Conservation (phyloP, 2,797 vertebrate species). For the Remorina albescens region DNA sequence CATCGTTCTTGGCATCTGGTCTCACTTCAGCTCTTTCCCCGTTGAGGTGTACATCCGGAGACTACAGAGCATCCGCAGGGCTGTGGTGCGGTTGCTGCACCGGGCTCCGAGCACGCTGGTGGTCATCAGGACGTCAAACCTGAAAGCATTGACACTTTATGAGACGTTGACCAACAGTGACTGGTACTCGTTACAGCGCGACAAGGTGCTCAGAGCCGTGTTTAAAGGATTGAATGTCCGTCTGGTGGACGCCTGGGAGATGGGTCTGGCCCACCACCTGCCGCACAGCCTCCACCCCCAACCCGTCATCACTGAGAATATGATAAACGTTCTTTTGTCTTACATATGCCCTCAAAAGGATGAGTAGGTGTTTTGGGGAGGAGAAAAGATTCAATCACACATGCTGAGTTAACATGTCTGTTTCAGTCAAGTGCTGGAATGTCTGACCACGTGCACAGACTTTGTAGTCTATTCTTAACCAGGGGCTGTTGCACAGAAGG, state of each 20-base stretch:
- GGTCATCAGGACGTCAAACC: conserved; percentile 89
- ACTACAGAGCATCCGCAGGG: conserved; percentile 88
- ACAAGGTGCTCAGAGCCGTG: conserved; percentile 89
- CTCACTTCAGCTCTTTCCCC: conserved; percentile 93
- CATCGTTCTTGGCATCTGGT: conserved; percentile 90
- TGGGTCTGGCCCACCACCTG: conserved; percentile 90
- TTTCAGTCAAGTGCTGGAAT: not conserved
- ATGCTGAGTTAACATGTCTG: not conserved
- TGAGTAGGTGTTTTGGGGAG: not conserved
- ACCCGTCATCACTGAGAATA: conserved; percentile 90
- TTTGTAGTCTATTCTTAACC: not conserved
- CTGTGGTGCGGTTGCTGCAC: conserved; percentile 86
- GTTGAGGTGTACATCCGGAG: conserved; percentile 90
- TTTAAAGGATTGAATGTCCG: conserved; percentile 89
- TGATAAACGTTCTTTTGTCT: conserved; percentile 90
- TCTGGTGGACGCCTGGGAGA: conserved; percentile 95
- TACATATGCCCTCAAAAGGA: conserved; percentile 84
- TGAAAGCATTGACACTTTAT: conserved; percentile 86
- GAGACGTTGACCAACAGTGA: conserved; percentile 91
- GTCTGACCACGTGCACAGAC: not conserved
- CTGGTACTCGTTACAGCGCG: conserved; percentile 90
- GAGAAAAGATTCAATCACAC: not conserved
- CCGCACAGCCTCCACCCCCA: conserved; percentile 91
- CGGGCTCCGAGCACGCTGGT: conserved; percentile 90
- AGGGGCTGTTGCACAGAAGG: not conserved